Conservation (phyloP, 2,888 invertebrate genomes). For the Blastobasis lacticolella region DNA sequence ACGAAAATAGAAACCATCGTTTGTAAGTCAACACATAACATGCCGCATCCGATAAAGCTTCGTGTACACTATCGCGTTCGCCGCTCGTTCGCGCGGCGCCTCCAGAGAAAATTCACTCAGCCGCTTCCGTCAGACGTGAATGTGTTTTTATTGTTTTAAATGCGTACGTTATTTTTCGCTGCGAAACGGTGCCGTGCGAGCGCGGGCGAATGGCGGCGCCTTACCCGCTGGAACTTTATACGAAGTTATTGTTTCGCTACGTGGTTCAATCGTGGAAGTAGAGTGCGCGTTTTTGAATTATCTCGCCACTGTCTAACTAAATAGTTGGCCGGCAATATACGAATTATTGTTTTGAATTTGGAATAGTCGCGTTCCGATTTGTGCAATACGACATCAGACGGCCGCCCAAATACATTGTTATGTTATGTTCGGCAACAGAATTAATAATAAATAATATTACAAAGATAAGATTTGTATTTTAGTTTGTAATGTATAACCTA, state of each 20-base stretch:
- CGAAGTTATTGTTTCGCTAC: conserved; percentile 43
- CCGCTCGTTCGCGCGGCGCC: conserved; percentile 7
- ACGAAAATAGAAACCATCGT: no score
- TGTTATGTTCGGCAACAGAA: not conserved
- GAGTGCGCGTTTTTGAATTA: no score
- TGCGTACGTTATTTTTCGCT: conserved; percentile 57
- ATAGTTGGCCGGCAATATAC: no score
- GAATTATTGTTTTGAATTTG: no score
- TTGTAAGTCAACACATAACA: not conserved
- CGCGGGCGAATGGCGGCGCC: not conserved
- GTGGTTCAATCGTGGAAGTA: conserved; percentile 42
- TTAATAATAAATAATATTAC: no score
- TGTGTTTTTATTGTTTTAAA: conserved; percentile 66
- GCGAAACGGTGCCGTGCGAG: conserved; percentile 14
- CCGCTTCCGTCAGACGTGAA: conserved; percentile 45
- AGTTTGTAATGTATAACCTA: no score
- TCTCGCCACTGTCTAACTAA: no score
- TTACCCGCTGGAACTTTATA: conserved; percentile 28
- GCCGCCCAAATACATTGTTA: conserved; percentile 27
- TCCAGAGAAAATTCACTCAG: conserved; percentile 58
- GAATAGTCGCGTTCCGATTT: no score
- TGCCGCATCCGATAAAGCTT: conserved; percentile 4
- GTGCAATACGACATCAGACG: conserved; percentile 11
- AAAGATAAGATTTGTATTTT: no score
- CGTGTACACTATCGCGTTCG: conserved; percentile 5